phyloP scores from a whole-genome alignment of 2,797 vertebrate species.

The Todus mexicanus region DNA sequence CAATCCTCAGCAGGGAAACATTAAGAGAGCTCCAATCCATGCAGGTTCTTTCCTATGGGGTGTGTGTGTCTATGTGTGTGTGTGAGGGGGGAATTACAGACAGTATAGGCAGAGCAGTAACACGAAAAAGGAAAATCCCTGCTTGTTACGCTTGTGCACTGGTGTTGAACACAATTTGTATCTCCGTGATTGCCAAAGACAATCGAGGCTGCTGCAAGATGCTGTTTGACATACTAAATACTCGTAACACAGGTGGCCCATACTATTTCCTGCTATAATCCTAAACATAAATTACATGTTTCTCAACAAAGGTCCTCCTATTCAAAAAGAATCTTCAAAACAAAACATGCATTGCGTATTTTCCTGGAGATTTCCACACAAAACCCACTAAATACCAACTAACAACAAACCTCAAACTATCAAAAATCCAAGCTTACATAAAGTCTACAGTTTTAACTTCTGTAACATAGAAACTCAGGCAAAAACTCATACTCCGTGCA shows the following conservation, averaged over 20 bases:
- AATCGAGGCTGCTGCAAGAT: not conserved
- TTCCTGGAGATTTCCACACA: not conserved
- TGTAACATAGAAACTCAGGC: not conserved
- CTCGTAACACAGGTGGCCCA: not conserved
- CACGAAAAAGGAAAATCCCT: not conserved
- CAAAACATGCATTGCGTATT: fast-evolving
- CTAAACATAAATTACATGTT: not conserved
- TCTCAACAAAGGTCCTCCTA: not conserved
- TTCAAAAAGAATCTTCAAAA: not conserved
- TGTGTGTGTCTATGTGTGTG: no score
- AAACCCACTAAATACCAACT: not conserved
- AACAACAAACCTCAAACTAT: not conserved
- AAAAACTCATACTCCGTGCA: not conserved
- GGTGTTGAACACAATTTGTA: not conserved
- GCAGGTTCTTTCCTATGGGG: not conserved
- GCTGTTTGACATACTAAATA: not conserved
- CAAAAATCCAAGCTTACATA: not conserved
- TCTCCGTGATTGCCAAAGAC: not conserved
- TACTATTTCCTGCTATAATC: not conserved
- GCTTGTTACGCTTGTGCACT: not conserved
- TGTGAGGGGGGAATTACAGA: not conserved
- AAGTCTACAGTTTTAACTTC: not conserved
- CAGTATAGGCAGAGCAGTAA: not conserved
- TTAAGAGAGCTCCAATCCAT: not conserved
- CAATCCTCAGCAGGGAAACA: not conserved